Base-by-base conservation (phyloP, 1,140 invertebrate genomes). In the Leptoteleia sp. region DNA sequence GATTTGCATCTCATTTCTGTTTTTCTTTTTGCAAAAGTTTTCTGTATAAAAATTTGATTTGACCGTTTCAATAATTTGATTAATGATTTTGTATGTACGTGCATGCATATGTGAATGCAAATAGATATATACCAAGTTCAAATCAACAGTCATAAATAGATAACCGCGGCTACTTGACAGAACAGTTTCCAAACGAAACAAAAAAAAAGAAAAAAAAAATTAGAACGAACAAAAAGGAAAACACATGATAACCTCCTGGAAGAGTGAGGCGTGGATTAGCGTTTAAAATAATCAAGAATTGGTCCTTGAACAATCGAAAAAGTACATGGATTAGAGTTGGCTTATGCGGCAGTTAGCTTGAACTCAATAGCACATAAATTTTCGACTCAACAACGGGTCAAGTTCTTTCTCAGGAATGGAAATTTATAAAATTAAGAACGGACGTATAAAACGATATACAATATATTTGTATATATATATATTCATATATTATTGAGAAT, bases 401-500 rank as follows among this genome's bases (percentile, higher is more conserved):
- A 82, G 57, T 82, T 72, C 70, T 73, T 82, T 65, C 70, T 81
- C 64, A 64, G 79, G 76, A 83, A 85, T 78, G 73, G 81, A 71
- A 83, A 48, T 81, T 86, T 80, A n/a, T 68, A 83, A 86, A 85
- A 54, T 78, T 81, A 85, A 85, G 59, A 85, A 81, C 79, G 83
- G 77, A 84, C 78, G 83, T 85, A 73, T 47, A 86, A 88, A 86
- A 73, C 57, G 16, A 79, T 78, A 70, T 70, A 40, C 47, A 55
- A 48, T 52, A 77, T 67, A 73, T n/a, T n/a, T n/a, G n/a, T n/a
- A n/a, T n/a, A n/a, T n/a, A n/a, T n/a, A n/a, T n/a, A n/a, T 73
- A 75, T 86, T 85, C 81, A 82, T 86, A 86, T 82, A 82, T 88
- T 88, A 87, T 88, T 78, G 81, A 87, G 84, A 87, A 87, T 87